Evolutionary conservation across 2,113 vertebrate genomes (phyloP).

Genomic region (Formicarius rufipectus): DNA sequence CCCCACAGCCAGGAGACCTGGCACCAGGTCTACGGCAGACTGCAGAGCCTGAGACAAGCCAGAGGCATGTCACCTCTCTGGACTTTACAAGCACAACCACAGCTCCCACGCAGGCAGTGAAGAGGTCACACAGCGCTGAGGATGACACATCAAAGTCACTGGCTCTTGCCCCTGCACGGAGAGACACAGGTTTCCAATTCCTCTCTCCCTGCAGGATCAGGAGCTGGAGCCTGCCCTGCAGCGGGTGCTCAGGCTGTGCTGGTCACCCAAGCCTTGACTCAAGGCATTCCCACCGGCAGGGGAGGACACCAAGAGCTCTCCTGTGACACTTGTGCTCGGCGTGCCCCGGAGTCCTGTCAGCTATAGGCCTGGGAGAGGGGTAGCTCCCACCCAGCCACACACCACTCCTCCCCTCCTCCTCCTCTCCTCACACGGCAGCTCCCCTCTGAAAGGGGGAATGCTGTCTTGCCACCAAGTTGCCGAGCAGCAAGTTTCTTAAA

Average conservation of each 20-base stretch:
- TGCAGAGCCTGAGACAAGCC: neutral
- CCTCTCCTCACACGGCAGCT: neutral
- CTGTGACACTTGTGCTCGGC: neutral
- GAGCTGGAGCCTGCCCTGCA: neutral
- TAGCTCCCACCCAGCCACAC: neutral
- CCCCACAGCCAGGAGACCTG: neutral
- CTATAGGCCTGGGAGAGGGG: accelerated
- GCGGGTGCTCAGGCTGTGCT: neutral
- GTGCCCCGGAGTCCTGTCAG: accelerated
- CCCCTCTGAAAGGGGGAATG: neutral
- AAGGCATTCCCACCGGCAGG: neutral
- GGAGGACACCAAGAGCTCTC: neutral
- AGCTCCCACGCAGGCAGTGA: accelerated
- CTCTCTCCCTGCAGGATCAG: neutral
- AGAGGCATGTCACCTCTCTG: neutral
- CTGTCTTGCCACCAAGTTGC: neutral
- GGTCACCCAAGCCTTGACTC: neutral
- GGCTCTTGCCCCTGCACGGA: neutral
- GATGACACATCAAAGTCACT: neutral
- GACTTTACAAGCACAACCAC: neutral
- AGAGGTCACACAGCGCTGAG: accelerated
- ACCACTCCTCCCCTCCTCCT: neutral
- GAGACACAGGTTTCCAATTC: neutral
- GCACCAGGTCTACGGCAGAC: neutral
- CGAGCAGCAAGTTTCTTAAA: neutral